phyloP scores from a whole-genome alignment of 1,140 invertebrate species.

The Psix sp. region DNA sequence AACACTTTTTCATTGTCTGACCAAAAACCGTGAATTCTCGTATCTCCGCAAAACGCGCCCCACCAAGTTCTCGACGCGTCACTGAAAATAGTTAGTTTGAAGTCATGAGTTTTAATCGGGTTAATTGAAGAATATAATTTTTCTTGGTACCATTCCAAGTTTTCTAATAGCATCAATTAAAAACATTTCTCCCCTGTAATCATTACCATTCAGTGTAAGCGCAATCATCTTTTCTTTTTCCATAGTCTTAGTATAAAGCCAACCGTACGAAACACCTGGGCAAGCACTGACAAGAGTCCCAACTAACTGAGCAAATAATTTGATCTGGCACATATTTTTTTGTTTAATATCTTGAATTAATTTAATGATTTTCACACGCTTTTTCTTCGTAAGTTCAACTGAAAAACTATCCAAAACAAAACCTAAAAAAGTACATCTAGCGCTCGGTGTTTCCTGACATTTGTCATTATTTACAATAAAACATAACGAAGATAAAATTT shows the following conservation, averaged over 20 bases:
- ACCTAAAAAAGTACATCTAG: neutral
- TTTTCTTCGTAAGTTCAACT: neutral
- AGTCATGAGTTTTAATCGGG: slow-evolving; percentile 24
- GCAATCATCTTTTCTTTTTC: slow-evolving; percentile 2
- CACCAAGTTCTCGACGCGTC: slow-evolving; percentile 29
- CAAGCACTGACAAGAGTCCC: neutral
- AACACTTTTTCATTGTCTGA: slow-evolving; percentile 15
- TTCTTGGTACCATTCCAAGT: slow-evolving; percentile 23
- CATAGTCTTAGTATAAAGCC: neutral
- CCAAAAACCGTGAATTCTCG: slow-evolving; percentile 52
- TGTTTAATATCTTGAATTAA: neutral
- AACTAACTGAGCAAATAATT: neutral
- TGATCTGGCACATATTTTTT: neutral
- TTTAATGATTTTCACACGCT: neutral
- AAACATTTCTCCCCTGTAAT: neutral
- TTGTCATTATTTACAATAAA: neutral
- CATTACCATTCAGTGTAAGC: neutral
- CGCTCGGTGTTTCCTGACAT: neutral
- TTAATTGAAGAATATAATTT: neutral
- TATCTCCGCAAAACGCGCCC: slow-evolving; percentile 5
- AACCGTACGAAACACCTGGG: neutral
- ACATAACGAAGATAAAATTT: neutral
- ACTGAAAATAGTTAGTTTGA: slow-evolving; percentile 21
- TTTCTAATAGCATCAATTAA: neutral
- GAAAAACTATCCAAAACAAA: neutral